phyloP scores from a whole-genome alignment of 2,888 invertebrate genomes.

The Melieria omissa region DNA sequence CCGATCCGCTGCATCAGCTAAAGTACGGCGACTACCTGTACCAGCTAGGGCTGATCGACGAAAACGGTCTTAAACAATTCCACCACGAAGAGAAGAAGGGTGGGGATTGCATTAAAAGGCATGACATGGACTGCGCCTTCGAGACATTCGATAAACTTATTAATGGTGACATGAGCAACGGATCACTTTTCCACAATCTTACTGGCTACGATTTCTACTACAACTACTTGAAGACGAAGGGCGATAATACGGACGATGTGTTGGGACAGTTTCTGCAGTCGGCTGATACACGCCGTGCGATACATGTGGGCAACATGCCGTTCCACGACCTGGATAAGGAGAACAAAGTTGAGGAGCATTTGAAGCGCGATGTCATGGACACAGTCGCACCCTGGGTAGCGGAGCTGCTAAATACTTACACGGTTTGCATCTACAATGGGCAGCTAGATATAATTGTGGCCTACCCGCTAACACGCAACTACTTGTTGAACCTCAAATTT shows the following conservation, averaged over 20 bases:
- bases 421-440: conserved; percentile 84
- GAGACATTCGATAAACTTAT: conserved; percentile 77
- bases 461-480: conserved; percentile 85
- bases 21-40: conserved; percentile 83
- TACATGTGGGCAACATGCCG: conserved; percentile 85
- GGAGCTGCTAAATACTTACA: conserved; percentile 72
- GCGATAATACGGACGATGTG: conserved; percentile 72
- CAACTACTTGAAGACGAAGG: conserved; percentile 71
- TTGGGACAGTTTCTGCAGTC: conserved; percentile 62
- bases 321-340: conserved; percentile 70
- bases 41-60: conserved; percentile 76
- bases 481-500: conserved; percentile 79
- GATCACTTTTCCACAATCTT: conserved; percentile 75
- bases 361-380: conserved; percentile 83
- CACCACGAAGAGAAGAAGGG: conserved; percentile 70
- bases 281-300: conserved; percentile 73
- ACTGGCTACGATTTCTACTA: conserved; percentile 63
- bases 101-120: conserved; percentile 71
- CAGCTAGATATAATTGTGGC: conserved; percentile 93
- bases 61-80: conserved; percentile 71
- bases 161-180: conserved; percentile 70
- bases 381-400: conserved; percentile 80
- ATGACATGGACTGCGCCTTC: conserved; percentile 77
- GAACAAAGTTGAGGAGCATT: conserved; percentile 75
- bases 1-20: conserved; percentile 82